A percentile compares a stretch with the other conserved stretches of the same genome.
Conservation (phyloP, 2,113 vertebrate species). For the Scatophagus argus region DNA sequence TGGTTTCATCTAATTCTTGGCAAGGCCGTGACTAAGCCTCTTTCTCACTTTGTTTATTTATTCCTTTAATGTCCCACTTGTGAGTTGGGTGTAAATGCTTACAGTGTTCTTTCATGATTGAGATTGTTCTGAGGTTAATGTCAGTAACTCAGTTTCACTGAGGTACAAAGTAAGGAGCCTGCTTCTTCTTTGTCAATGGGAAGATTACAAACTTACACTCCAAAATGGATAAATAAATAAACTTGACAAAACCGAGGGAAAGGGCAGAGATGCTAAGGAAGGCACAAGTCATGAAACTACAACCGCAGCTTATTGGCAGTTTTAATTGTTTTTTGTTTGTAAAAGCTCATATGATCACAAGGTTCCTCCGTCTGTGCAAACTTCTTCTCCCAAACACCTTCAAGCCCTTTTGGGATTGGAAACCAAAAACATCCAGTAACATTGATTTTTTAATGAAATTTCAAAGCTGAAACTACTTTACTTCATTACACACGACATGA, state of each 20-base stretch:
- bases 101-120: not conserved
- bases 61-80: not conserved
- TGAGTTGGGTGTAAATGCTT: not conserved
- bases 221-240: constrained; percentile 3
- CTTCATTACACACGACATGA: constrained; percentile 33
- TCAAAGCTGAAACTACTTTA: constrained; percentile 48
- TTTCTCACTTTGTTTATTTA: not conserved
- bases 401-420: constrained; percentile 8
- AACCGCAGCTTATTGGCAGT: not conserved
- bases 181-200: not conserved
- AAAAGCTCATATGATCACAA: not conserved
- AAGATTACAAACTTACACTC: not conserved
- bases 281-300: not conserved
- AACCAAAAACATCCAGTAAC: constrained; percentile 42
- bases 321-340: not conserved
- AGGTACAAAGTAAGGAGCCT: not conserved
- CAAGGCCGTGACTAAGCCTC: not conserved
- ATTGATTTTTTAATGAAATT: constrained; percentile 59
- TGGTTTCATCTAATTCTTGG: not conserved
- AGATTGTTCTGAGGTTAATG: not conserved
- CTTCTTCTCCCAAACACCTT: not conserved
- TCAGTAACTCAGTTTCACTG: not conserved
- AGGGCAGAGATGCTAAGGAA: not conserved
- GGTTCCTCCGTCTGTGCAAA: not conserved
- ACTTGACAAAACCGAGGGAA: not conserved